Evolutionary conservation across 2,113 vertebrate species (phyloP), one percentile per base, ranked within the genome.

Genomic region (Ascaphus truei): DNA sequence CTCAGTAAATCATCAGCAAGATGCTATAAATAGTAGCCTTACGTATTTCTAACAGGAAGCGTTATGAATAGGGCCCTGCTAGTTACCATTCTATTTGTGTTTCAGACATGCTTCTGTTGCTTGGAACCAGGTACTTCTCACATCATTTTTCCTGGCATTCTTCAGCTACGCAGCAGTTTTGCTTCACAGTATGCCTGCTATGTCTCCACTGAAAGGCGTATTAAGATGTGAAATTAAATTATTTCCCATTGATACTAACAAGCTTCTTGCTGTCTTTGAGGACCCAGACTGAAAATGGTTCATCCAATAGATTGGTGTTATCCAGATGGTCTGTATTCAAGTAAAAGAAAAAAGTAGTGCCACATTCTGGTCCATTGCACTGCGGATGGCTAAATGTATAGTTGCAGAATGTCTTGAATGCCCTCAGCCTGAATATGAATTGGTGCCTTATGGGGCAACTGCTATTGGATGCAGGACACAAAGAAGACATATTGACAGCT

Each of bases 141-240:
- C 26, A 29, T 59, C 51, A 61, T 71, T 39, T 52, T 61, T 71
- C 16, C 34, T 71, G 57, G 67, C 67, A 57, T 61, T 34, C 23
- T 61, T 52, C 39, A 39, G 56, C 67, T 61, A 41, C 18, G 56
- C 57, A 60, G 26, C 67, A 48, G 56, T 51, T 71, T 52, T 39
- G 22, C 33, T 52, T 51, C 67, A 61, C 67, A 52, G 67, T 52
- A 52, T 60, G 67, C 57, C 67, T 52, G 52, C 15, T 4, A 61
- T 18, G 39, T 39, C 56, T 60, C 23, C 5, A 23, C 47, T 39
- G 27, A 57, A 71, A 71, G 57, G 57, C 61, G 57, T 61, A 61
- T 60, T 61, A 69, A 52, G 67, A 61, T 69, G 67, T 69, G 33
- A 69, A 61, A 61, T 69, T 30, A 61, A 61, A 69, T 69, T 69